Percentiles rank a stretch among this genome's conserved stretches.
Evolutionary conservation across 2,888 invertebrate species (phyloP).

Genomic region (Cheilosia vulpina): DNA sequence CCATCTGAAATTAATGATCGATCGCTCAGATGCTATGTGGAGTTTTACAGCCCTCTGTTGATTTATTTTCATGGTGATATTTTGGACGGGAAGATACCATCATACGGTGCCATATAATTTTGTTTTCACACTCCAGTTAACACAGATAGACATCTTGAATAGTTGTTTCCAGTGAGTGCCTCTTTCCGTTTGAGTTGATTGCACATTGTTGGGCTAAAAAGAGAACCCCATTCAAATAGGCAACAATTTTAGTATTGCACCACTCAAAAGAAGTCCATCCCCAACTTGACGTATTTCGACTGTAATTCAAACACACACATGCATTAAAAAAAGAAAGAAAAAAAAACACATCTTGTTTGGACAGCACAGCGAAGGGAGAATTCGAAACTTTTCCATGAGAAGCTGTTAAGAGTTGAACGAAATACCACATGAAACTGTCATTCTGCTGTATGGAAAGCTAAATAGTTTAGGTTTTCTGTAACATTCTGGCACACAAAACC

Average conservation of each 20-base stretch:
- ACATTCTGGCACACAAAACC: constrained; percentile 12
- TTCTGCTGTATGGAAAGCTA: neutral
- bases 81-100: constrained; percentile 7
- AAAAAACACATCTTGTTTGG: neutral
- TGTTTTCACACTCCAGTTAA: constrained; percentile 31
- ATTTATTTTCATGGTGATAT: constrained; percentile 2
- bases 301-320: constrained; percentile 3
- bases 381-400: neutral
- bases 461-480: constrained; percentile 5
- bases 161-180: constrained; percentile 24
- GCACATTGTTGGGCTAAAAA: constrained; percentile 1
- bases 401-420: neutral
- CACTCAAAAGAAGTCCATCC: constrained; percentile 33
- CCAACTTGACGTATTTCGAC: constrained; percentile 12
- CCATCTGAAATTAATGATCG: constrained; percentile 19
- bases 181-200: constrained; percentile 30
- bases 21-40: constrained; percentile 10
- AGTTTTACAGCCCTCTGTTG: neutral
- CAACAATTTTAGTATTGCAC: constrained; percentile 14
- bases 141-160: constrained; percentile 21
- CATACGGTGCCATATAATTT: constrained; percentile 25
- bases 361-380: neutral
- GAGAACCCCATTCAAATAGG: constrained; percentile 24
- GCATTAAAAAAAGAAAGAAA: neutral
- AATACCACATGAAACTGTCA: constrained; percentile 23